Conservation (phyloP, 1,140 invertebrate species). For the Conopomorpha cramerella region DNA sequence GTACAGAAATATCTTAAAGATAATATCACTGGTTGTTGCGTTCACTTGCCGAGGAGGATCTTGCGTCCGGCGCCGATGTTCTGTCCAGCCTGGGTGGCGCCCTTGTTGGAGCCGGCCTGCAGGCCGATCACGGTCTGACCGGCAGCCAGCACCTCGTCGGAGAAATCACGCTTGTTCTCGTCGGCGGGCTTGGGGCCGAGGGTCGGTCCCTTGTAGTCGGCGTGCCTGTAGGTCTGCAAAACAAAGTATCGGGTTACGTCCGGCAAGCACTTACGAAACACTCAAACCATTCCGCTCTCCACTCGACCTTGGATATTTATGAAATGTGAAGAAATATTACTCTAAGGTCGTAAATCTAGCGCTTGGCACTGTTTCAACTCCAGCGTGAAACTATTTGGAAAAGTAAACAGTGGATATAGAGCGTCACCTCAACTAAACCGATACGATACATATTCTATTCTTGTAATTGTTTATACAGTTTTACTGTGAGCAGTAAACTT, state of each 20-base stretch:
- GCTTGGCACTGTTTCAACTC: constrained; percentile 29
- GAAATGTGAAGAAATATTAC: constrained; percentile 48
- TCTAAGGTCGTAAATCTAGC: constrained; percentile 39
- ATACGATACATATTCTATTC: constrained; percentile 1
- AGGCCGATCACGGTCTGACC: constrained; percentile 90
- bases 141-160: constrained; percentile 87
- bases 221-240: constrained; percentile 82
- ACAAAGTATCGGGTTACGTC: constrained; percentile 8
- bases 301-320: constrained; percentile 39
- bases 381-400: constrained; percentile 27
- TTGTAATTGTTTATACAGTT: constrained; percentile 5
- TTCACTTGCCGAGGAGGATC: constrained; percentile 86
- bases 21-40: constrained; percentile 45
- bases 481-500: neutral
- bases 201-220: constrained; percentile 87
- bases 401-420: constrained; percentile 28
- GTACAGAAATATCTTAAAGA: constrained; percentile 44
- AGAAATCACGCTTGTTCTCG: constrained; percentile 90
- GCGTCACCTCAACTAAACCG: constrained; percentile 4
- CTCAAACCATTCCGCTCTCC: neutral
- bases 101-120: constrained; percentile 96
- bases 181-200: constrained; percentile 90
- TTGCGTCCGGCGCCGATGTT: constrained; percentile 91
- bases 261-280: neutral
- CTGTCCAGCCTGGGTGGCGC: constrained; percentile 89